phyloP scores from a whole-genome alignment of 2,797 vertebrate species.

The Stomatorhinus walkeri region DNA sequence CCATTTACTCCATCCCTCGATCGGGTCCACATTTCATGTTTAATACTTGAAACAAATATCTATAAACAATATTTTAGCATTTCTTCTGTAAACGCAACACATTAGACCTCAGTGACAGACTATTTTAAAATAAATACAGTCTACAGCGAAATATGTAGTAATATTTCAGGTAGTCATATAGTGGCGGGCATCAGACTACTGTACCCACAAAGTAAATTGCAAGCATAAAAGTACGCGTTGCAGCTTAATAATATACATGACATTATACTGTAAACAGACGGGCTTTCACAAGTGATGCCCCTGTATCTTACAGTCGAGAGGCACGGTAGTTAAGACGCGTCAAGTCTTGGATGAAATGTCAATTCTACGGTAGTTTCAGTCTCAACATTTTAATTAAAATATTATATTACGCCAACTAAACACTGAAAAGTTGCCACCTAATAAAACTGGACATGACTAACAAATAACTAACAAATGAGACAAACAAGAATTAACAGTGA shows the following conservation, averaged over 20 bases:
- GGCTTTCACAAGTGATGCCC: not conserved
- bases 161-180: not conserved
- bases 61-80: conserved; percentile 1
- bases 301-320: not conserved
- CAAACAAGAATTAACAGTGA: not conserved
- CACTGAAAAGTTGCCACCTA: not conserved
- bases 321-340: not conserved
- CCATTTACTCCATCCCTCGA: not conserved
- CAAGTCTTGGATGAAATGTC: not conserved
- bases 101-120: not conserved
- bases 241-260: not conserved
- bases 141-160: conserved; percentile 1
- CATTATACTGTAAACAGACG: not conserved
- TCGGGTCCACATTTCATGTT: not conserved
- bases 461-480: not conserved
- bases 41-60: not conserved
- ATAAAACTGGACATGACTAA: not conserved
- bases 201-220: conserved; percentile 3
- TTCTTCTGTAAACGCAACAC: not conserved
- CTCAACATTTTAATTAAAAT: not conserved
- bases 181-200: not conserved
- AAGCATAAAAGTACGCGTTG: not conserved
- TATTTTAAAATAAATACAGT: conserved; percentile 6
- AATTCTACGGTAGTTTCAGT: not conserved
- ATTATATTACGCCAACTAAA: not conserved